Evolutionary conservation across 2,888 invertebrate genomes (phyloP).

Genomic region (Tenthredo notha): DNA sequence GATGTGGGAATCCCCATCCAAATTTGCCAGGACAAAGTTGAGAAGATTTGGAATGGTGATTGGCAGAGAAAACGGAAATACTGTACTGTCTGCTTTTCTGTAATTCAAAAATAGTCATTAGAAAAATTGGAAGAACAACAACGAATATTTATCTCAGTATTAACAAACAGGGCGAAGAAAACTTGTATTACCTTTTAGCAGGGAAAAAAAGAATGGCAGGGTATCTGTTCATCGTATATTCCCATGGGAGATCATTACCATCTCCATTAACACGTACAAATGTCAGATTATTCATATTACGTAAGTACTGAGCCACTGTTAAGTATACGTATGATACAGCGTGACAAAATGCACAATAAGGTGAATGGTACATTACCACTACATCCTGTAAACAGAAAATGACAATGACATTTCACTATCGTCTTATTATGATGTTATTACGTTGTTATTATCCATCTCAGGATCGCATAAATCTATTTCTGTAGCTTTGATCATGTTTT

Average conservation of each 20-base stretch:
- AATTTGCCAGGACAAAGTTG: constrained; percentile 87
- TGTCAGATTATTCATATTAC: constrained; percentile 78
- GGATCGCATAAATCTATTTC: neutral
- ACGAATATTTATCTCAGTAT: neutral
- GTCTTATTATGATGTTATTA: neutral
- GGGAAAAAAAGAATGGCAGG: constrained; percentile 92
- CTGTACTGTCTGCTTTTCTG: constrained; percentile 86
- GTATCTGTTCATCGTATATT: constrained; percentile 88
- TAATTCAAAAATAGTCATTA: constrained; percentile 64
- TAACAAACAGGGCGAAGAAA: constrained; percentile 46
- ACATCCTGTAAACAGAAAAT: constrained; percentile 82
- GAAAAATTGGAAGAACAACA: neutral
- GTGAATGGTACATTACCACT: constrained; percentile 88
- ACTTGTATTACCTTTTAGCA: constrained; percentile 81
- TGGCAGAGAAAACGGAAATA: constrained; percentile 84
- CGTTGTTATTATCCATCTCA: neutral
- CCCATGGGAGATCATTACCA: constrained; percentile 93
- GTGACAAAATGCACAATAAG: constrained; percentile 89
- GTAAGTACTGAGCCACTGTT: constrained; percentile 83
- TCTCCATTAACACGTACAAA: constrained; percentile 90
- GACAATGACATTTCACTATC: constrained; percentile 43
- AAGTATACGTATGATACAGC: constrained; percentile 85
- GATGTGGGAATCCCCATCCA: constrained; percentile 78
- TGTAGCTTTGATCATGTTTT: neutral
- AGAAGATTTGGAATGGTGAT: constrained; percentile 85